Percentiles rank a stretch among this genome's conserved stretches.
phyloP scores from a whole-genome alignment of 92 coral and sea anemone genomes.

The Epizoanthus ramosus region DNA sequence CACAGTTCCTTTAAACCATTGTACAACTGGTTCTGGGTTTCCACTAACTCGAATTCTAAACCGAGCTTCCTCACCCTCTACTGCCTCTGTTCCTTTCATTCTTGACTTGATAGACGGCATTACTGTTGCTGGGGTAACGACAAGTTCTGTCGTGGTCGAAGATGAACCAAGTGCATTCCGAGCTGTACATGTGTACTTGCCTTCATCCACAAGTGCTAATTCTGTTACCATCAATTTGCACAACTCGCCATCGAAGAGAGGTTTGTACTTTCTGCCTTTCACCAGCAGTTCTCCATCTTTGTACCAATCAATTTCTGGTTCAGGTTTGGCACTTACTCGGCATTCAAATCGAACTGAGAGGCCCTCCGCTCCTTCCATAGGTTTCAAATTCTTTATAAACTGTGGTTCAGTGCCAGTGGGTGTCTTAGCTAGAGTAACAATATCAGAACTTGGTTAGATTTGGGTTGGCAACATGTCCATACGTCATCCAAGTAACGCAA shows the following conservation, averaged over 20 bases:
- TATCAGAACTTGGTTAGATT: not conserved
- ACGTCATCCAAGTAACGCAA: too few species aligned
- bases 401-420: slow-evolving; percentile 27
- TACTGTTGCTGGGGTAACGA: slow-evolving; percentile 60
- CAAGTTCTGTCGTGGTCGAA: slow-evolving; percentile 62
- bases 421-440: slow-evolving; percentile 20
- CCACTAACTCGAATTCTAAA: slow-evolving; percentile 82
- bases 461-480: too few species aligned
- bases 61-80: slow-evolving; percentile 70
- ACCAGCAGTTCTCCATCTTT: slow-evolving; percentile 51
- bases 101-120: slow-evolving; percentile 74
- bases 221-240: slow-evolving; percentile 74
- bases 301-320: slow-evolving; percentile 57
- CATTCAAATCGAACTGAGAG: slow-evolving; percentile 64
- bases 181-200: slow-evolving; percentile 80
- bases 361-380: slow-evolving; percentile 72
- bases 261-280: slow-evolving; percentile 66
- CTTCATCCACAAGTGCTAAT: slow-evolving; percentile 74
- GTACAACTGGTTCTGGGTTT: slow-evolving; percentile 81
- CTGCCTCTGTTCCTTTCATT: slow-evolving; percentile 66
- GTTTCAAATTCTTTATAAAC: slow-evolving; percentile 42
- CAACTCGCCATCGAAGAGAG: slow-evolving; percentile 64
- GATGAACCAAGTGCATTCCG: slow-evolving; percentile 80
- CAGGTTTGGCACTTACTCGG: slow-evolving; percentile 56
- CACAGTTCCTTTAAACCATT: slow-evolving; percentile 78